phyloP scores from a whole-genome alignment of 2,888 invertebrate species.

The Leucania comma region DNA sequence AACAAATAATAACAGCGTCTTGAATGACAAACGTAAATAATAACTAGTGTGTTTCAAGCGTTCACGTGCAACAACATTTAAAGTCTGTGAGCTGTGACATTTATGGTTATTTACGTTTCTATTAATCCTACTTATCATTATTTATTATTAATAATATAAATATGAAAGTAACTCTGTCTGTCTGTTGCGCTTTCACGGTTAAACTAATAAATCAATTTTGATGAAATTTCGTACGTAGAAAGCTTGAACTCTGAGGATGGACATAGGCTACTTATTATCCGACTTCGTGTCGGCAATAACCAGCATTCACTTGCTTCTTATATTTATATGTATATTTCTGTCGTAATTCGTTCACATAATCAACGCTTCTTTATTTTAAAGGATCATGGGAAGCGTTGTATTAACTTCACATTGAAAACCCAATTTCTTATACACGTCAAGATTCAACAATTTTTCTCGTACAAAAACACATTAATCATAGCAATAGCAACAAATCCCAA shows the following conservation, averaged over 20 bases:
- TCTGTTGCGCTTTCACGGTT: too few relatives aligned
- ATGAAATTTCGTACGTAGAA: too few relatives aligned
- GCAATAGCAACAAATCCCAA: conserved; percentile 59
- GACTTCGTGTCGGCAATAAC: too few relatives aligned
- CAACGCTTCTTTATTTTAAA: background rate
- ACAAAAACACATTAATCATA: conserved; percentile 55
- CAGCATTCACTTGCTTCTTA: too few relatives aligned
- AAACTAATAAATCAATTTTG: too few relatives aligned
- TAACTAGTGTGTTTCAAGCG: conserved; percentile 24
- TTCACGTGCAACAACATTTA: conserved; percentile 31
- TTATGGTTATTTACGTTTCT: conserved; percentile 32
- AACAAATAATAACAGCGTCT: conserved; percentile 23
- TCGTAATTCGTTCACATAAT: background rate
- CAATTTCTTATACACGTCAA: conserved; percentile 7
- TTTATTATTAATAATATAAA: too few relatives aligned
- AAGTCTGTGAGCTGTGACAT: conserved; percentile 33
- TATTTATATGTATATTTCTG: background rate
- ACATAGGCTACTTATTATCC: too few relatives aligned
- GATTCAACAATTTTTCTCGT: conserved; percentile 13
- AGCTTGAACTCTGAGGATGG: too few relatives aligned
- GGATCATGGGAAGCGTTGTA: background rate
- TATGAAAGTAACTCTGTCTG: too few relatives aligned
- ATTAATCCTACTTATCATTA: conserved; percentile 11
- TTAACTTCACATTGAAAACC: conserved; percentile 13
- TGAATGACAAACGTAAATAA: conserved; percentile 39